Conservation (phyloP, 2,113 vertebrate genomes). For the Chloroceryle aenea region DNA sequence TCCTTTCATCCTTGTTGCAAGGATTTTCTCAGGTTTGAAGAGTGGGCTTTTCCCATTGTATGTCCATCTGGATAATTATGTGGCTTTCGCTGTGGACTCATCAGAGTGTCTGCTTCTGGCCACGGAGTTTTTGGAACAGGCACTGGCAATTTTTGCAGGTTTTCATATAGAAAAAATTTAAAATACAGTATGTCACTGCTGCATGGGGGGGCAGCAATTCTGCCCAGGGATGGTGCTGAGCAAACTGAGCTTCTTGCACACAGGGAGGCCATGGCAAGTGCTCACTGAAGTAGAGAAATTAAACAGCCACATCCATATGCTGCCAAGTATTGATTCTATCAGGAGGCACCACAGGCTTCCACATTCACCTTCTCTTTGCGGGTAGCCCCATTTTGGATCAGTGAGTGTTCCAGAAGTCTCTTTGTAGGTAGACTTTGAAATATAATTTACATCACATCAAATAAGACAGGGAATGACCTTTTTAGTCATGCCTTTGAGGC, state of each 20-base stretch:
- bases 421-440: constrained; percentile 33
- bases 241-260: background rate
- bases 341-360: background rate
- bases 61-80: background rate
- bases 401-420: background rate
- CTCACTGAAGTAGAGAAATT: constrained; percentile 16
- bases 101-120: background rate
- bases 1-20: background rate
- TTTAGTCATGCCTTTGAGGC: constrained; percentile 38
- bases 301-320: background rate
- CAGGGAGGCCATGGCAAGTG: background rate
- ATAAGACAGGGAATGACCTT: constrained; percentile 27
- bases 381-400: background rate
- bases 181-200: background rate
- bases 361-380: background rate
- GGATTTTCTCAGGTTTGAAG: background rate
- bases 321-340: constrained; percentile 9
- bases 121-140: background rate
- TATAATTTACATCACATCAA: constrained; percentile 1
- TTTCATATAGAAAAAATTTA: background rate
- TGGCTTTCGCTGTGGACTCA: background rate
- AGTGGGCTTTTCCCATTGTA: background rate
- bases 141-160: background rate
- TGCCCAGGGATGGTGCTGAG: background rate
- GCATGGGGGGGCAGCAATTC: background rate